Base-by-base conservation (phyloP, 2,113 vertebrate genomes). In the Archocentrus centrarchus region DNA sequence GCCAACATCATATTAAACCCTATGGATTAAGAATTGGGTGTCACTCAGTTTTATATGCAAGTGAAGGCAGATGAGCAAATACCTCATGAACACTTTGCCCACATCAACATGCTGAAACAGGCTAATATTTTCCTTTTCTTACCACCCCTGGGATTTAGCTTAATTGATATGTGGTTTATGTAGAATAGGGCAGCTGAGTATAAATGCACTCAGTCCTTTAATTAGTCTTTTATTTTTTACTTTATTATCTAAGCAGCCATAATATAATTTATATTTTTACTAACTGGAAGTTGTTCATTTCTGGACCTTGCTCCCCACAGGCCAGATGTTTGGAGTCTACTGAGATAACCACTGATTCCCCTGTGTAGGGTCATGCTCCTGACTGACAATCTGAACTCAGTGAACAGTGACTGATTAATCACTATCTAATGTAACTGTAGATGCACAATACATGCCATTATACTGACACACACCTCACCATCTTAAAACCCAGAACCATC, bases 381-480 rank as follows among this genome's bases (percentile, higher is more conserved):
- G 24, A 50, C 30, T 10, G 66, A 70, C 66, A 73, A 24, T 32
- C 47, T 73, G 47, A 73, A 55, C 44, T 73, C 32, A 32, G 22
- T 73, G 68, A 35, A 47, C 24, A 53, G 17, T 3, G 2, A 53
- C 4, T 58, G 20, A n/a, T 58, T 22, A 22, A 10, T 9, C 20
- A 22, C 9, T 73, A n/a, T 32, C 11, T 55, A 73, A 32, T 32
- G 24, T 17, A 70, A 1, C 47, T 73, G 44, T 3, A 70, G 1
- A 0, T 70, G 44, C 50, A 53, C 17, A 73, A 11, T 73, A 30
- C 32, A 32, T 55, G 20, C 18, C 68, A 73, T 55, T 35, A 20
- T 14, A 73, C 6, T n/a, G 7, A 73, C 47, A 35, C 18, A 55
- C 11, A n/a, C 6, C 47, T 18, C 47, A 50, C 53, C 47, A 13